Percentiles rank a stretch among this genome's conserved stretches.
Conservation (phyloP, 2,113 vertebrate genomes). For the Otocyon megalotis region DNA sequence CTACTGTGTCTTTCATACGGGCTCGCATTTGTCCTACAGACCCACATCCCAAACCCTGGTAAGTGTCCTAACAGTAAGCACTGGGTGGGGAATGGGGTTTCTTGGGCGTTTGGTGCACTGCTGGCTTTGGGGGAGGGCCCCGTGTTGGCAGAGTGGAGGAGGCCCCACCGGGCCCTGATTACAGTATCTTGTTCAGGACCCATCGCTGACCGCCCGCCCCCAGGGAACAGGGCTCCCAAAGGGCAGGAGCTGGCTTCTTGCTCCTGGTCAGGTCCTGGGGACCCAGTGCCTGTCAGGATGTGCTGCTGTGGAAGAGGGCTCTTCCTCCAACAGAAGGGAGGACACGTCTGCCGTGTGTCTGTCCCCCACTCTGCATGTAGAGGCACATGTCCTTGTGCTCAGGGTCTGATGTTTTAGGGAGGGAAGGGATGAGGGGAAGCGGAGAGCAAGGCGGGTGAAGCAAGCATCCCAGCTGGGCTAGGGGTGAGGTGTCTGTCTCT, state of each 20-base stretch:
- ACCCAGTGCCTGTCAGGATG: neutral
- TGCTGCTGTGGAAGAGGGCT: no score
- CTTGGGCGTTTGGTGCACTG: rapidly evolving
- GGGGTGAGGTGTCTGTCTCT: rapidly evolving
- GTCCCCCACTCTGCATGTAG: neutral
- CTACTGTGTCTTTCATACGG: no score
- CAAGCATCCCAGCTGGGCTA: neutral
- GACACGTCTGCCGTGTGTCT: rapidly evolving
- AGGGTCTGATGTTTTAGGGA: neutral
- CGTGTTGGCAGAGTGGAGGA: rapidly evolving
- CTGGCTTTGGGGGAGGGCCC: rapidly evolving
- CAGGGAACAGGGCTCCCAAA: rapidly evolving
- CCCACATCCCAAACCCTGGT: rapidly evolving
- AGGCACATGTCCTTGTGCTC: neutral
- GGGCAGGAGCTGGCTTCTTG: neutral
- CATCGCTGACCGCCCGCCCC: rapidly evolving
- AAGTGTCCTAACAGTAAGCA: no score
- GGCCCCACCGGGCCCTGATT: rapidly evolving
- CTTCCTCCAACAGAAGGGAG: neutral
- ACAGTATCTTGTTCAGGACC: no score
- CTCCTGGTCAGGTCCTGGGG: neutral
- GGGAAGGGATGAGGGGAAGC: rapidly evolving
- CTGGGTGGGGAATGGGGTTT: rapidly evolving
- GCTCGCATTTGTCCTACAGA: no score
- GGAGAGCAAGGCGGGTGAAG: neutral